Evolutionary conservation across 2,888 invertebrate genomes (phyloP), one percentile per base, ranked within the genome.

Genomic region (Perizoma affinitatum): DNA sequence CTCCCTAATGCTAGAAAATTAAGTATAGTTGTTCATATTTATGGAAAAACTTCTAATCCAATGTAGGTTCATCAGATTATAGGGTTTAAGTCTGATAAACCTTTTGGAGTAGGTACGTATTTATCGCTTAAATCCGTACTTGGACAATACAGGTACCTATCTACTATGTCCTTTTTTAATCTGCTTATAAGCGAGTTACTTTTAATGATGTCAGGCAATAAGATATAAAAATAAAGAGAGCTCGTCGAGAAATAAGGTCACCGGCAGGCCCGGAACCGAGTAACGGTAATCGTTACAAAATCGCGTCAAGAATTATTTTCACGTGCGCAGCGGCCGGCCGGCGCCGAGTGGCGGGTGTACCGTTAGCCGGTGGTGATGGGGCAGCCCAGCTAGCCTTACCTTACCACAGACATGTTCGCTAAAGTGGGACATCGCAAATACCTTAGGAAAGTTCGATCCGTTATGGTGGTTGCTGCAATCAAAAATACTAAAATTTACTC

Each of bases 241-340:
- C 80, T 81, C 84, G 80, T 77, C 73, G 78, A 84, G 84, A 86
- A 91, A 90, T 91, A 91, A 88, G 91, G 92, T 88, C 90, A 85
- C 82, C 84, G 82, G 77, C 86, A 83, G 76, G 89, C 87, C 91
- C 91, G 90, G 90, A 91, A 91, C 90, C 83, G 83, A 84, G 79
- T 90, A 91, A 87, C 92, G 90, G 92, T 89, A 79, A 88, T 83
- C 79, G 84, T 91, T 91, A 90, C 91, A 90, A 92, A 91, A 91
- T 90, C 87, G 86, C 91, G 86, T 87, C 90, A 89, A 91, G 91
- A 90, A 91, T 90, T 90, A 91, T 90, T 85, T 90, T 90, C 90
- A 90, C 90, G 91, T 90, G 89, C 90, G 82, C 84, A 40, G 76
- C 81, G 79, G 85, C 84, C 74, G 22, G 78, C 72, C 80, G 79